These are phyloP conservation scores for Bombus confusus DNA, from an alignment of 1,140 invertebrate genomes.

Conservation along the genomic window DNA sequence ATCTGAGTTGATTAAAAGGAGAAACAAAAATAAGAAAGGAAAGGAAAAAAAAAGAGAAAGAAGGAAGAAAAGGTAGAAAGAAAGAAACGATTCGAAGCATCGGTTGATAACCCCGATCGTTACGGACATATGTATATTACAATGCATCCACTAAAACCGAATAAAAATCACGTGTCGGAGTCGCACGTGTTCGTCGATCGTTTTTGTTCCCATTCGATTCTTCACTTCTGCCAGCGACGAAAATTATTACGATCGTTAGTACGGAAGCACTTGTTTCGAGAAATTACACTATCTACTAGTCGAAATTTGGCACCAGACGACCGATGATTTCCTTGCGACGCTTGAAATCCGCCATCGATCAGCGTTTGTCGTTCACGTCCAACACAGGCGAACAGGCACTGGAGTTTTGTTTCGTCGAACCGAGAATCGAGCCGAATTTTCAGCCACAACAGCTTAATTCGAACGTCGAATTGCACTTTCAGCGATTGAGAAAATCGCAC, in stretches of 20 bases:
- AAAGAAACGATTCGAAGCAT: conserved; percentile 33
- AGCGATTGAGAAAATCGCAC: neutral
- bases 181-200: conserved; percentile 34
- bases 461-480: neutral
- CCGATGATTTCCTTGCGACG: conserved; percentile 31
- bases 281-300: conserved; percentile 50
- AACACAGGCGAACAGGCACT: conserved; percentile 2
- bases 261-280: conserved; percentile 48
- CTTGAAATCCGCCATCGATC: conserved; percentile 33
- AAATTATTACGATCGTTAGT: conserved; percentile 41
- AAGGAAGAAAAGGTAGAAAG: neutral
- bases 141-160: conserved; percentile 31
- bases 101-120: conserved; percentile 21
- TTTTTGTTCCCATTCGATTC: conserved; percentile 3
- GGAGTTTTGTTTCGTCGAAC: neutral
- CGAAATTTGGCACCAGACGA: conserved; percentile 55
- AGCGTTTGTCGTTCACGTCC: neutral
- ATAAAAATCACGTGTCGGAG: conserved; percentile 13
- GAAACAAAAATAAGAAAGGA: neutral
- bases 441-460: neutral
- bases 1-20: conserved; percentile 22
- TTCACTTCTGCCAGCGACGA: conserved; percentile 12
- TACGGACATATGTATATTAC: conserved; percentile 39
- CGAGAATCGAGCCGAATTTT: conserved; percentile 4
- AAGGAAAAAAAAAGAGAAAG: neutral